A percentile compares a stretch with the other conserved stretches of the same genome.
phyloP scores from a whole-genome alignment of 2,113 vertebrate genomes.

The Misgurnus anguillicaudatus region DNA sequence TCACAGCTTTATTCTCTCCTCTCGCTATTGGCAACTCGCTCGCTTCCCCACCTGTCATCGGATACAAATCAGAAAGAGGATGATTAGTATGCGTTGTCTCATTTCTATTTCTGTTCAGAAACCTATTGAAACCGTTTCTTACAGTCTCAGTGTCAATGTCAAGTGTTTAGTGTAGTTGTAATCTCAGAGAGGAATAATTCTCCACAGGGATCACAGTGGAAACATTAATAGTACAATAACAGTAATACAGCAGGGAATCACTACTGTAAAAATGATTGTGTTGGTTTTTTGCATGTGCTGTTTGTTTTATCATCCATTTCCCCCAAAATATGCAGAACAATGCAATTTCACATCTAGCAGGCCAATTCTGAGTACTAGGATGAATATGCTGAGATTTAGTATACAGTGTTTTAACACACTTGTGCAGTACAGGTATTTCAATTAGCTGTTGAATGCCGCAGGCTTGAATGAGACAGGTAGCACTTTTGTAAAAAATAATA shows the following conservation, averaged over 20 bases:
- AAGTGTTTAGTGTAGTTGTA: slow-evolving; percentile 16
- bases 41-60: slow-evolving; percentile 66
- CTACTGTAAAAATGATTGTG: too few species aligned
- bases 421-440: too few species aligned
- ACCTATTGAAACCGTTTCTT: slow-evolving; percentile 38
- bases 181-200: slow-evolving; percentile 28
- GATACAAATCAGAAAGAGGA: slow-evolving; percentile 28
- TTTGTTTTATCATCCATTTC: too few species aligned
- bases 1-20: slow-evolving; percentile 70
- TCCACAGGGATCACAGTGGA: not conserved
- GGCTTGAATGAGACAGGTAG: too few species aligned
- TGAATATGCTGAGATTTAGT: too few species aligned
- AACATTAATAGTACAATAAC: not conserved
- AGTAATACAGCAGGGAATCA: not conserved
- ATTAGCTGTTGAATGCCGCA: too few species aligned
- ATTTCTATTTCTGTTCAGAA: slow-evolving; percentile 45
- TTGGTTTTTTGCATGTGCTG: too few species aligned
- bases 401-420: too few species aligned
- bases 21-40: slow-evolving; percentile 70
- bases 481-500: too few species aligned
- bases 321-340: too few species aligned
- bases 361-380: too few species aligned
- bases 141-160: slow-evolving; percentile 48
- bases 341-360: too few species aligned
- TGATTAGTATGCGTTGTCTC: slow-evolving; percentile 44